Evolutionary conservation across 2,113 vertebrate genomes (phyloP).

Genomic region (Polyodon spathula): DNA sequence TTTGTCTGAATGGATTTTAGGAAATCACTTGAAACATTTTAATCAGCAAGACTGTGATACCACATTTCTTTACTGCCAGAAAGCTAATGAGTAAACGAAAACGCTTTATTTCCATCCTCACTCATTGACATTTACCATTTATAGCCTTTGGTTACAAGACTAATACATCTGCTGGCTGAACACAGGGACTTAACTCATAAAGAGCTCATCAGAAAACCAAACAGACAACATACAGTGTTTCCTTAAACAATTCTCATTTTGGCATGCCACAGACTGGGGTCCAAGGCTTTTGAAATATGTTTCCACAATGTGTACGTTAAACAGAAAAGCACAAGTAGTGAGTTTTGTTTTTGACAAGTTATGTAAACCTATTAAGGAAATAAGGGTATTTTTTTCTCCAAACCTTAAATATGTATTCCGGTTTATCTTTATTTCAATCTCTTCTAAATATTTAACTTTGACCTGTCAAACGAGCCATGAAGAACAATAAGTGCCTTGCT

Average conservation of each 20-base stretch:
- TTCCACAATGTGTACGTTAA: slow-evolving; percentile 15
- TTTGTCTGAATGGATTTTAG: too few species aligned
- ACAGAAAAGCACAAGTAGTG: background rate
- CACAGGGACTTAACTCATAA: slow-evolving; percentile 35
- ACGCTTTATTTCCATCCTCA: slow-evolving; percentile 6
- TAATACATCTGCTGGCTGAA: slow-evolving; percentile 36
- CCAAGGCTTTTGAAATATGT: slow-evolving; percentile 10
- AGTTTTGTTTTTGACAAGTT: too few species aligned
- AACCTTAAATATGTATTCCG: too few species aligned
- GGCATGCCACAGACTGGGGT: slow-evolving; percentile 20
- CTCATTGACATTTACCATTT: slow-evolving; percentile 58
- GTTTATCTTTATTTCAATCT: too few species aligned
- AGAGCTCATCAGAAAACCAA: slow-evolving; percentile 16
- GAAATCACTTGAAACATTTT: too few species aligned
- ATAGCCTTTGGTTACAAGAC: slow-evolving; percentile 53
- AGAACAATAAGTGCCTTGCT: too few species aligned
- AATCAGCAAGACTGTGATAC: too few species aligned
- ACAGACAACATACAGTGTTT: slow-evolving; percentile 4
- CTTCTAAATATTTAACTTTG: too few species aligned
- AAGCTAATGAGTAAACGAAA: background rate
- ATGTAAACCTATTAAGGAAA: too few species aligned
- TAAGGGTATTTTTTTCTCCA: too few species aligned
- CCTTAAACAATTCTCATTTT: slow-evolving; percentile 22
- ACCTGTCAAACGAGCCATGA: too few species aligned
- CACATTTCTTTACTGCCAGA: background rate